Percentiles rank a stretch among this genome's conserved stretches.
phyloP scores from a whole-genome alignment of 2,888 invertebrate species.

The Anagyrus pseudococci region DNA sequence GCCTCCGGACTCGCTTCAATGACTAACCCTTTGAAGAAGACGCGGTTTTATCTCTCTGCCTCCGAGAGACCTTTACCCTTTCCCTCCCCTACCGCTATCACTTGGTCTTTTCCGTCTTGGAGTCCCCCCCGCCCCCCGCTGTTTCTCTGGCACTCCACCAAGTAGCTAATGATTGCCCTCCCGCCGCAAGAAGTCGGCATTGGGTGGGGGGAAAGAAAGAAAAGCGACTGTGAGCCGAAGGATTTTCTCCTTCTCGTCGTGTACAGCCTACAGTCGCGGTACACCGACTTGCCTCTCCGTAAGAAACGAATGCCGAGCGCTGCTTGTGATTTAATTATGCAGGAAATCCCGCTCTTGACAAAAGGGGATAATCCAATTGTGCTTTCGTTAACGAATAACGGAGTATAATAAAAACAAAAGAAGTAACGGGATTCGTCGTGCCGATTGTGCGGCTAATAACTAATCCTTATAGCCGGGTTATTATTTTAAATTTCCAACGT shows the following conservation, averaged over 20 bases:
- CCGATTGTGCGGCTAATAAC: too few species aligned
- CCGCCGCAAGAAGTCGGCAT: conserved; percentile 1
- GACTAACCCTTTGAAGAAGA: conserved; percentile 54
- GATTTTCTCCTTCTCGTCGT: too few species aligned
- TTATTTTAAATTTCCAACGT: too few species aligned
- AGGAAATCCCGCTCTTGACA: conserved; percentile 27
- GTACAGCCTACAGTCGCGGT: too few species aligned
- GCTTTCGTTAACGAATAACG: too few species aligned
- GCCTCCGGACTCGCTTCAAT: conserved; percentile 46
- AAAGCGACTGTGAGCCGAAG: neutral
- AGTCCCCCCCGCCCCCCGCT: conserved; percentile 2
- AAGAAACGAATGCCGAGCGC: conserved; percentile 12
- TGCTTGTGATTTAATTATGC: conserved; percentile 29
- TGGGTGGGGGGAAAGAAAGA: neutral
- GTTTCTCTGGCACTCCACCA: conserved; percentile 51
- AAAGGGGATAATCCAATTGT: conserved; percentile 23
- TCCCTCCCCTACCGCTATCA: neutral
- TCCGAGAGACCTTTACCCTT: neutral
- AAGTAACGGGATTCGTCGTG: too few species aligned
- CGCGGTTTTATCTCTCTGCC: conserved; percentile 38
- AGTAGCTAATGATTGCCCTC: conserved; percentile 50
- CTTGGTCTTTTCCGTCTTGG: neutral
- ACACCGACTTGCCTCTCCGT: too few species aligned
- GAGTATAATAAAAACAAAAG: too few species aligned
- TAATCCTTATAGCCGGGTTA: too few species aligned